Evolutionary conservation across 2,888 invertebrate genomes (phyloP).

Genomic region (Eupithecia abbreviata): DNA sequence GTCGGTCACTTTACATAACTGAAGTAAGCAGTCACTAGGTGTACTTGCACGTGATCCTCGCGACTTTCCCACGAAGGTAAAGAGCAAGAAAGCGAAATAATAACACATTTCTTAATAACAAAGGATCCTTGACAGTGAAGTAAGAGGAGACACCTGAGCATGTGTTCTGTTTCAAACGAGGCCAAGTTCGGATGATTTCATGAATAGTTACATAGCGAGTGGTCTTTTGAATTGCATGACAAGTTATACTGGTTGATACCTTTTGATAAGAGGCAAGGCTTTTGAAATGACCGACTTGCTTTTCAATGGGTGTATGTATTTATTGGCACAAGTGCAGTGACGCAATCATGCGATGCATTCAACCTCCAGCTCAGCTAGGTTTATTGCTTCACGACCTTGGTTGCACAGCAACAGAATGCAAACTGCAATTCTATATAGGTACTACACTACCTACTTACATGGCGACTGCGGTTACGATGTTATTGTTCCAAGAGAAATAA

Average conservation of each 20-base stretch:
- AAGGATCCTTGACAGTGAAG: conserved; percentile 51
- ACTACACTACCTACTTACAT: conserved; percentile 42
- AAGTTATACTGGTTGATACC: neutral
- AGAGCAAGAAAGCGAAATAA: conserved; percentile 58
- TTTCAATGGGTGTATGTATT: conserved; percentile 14
- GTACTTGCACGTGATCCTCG: conserved; percentile 65
- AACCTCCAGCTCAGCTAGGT: conserved; percentile 67
- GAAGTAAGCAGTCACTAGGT: conserved; percentile 68
- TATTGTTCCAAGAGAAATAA: conserved; percentile 12
- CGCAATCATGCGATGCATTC: conserved; percentile 69
- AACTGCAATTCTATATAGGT: conserved; percentile 63
- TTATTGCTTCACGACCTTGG: conserved; percentile 79
- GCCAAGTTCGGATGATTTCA: conserved; percentile 52
- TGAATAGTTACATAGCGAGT: conserved; percentile 9
- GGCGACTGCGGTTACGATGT: conserved; percentile 33
- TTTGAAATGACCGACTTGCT: conserved; percentile 5
- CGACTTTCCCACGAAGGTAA: conserved; percentile 68
- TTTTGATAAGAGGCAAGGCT: conserved; percentile 4
- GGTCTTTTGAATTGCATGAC: conserved; percentile 9
- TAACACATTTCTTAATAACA: conserved; percentile 62
- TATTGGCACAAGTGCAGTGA: conserved; percentile 46
- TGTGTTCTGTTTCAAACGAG: conserved; percentile 43
- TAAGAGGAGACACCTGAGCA: conserved; percentile 20
- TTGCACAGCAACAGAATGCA: conserved; percentile 73
- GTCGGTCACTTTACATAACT: conserved; percentile 79